Base-by-base conservation (phyloP, 1,140 invertebrate species). In the Eciton burchellii region DNA sequence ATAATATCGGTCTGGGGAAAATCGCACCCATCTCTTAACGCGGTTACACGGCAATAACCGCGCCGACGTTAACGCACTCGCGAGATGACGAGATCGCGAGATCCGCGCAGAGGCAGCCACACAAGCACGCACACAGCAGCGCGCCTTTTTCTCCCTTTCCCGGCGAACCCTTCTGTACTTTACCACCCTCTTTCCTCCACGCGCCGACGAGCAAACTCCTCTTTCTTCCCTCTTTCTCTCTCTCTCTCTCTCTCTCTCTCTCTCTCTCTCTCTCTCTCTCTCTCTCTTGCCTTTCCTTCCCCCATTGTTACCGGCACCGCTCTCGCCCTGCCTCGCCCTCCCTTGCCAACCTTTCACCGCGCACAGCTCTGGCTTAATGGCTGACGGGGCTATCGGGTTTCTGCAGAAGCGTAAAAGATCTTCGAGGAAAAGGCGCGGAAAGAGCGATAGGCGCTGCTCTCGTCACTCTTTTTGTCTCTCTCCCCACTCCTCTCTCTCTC, bases 341-440 rank as follows among this genome's bases (percentile, higher is more conserved):
- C 66, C 8, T n/a, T 29, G 62, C 83, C 84, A 87, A 84, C 85
- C 85, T 90, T 88, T 89, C 89, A 72, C 87, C 77, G 43, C 54
- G 81, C 79, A 82, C 79, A 56, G 66, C 66, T 89, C 84, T 89
- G 83, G 87, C 89, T 88, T 92, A 92, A 92, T 92, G 89, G 90
- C 87, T 86, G 87, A 86, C 89, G 87, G 83, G 84, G 88, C 85
- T 92, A 92, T 93, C 91, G 84, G 83, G 88, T 92, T 92, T 92
- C 92, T 89, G 88, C 86, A 89, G 90, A 92, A 91, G 89, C 89
- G 92, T 91, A 89, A 90, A 91, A 91, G 88, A 90, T 90, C 87
- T 89, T 88, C 77, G 72, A 76, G 81, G 82, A 90, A n/a, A 90
- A 85, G 68, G 63, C 81, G 71, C 86, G 63, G 60, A 49, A 74